Evolutionary conservation across 23 tunicate species (phyloP), one percentile per base, ranked within the genome.

Genomic region (Corella eumyota): DNA sequence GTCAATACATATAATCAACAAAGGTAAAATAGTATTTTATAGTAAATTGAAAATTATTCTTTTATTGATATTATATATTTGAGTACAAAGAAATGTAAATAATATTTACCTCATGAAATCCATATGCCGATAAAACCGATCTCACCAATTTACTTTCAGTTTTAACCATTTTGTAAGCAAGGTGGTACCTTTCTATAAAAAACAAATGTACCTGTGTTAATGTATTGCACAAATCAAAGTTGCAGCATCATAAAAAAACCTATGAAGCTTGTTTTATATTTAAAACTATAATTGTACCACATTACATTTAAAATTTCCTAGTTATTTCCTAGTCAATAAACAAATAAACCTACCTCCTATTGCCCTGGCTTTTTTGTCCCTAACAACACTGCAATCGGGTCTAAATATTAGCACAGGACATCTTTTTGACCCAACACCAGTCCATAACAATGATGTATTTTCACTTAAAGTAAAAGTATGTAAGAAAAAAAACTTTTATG

Each of bases 151-250:
- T 88, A 65, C 96, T 88, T 51, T 88, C 96, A 20, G 96, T 88
- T 45, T 79, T 79, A 61, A 88, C 96, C 96, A 88, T 88, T 61
- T 88, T 88, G 62, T 88, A 88, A n/a, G 96, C 78, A 1, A 88
- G 75, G 54, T 73, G 96, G 72, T 88, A 88, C 68, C 79, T 88
- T 67, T 88, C 96, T 74, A 48, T n/a, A 56, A 1, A 60, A 51
- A 66, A 13, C 13, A n/a, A n/a, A n/a, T n/a, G n/a, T n/a, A n/a
- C n/a, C n/a, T n/a, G n/a, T n/a, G n/a, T n/a, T n/a, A n/a, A n/a
- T n/a, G n/a, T n/a, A n/a, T n/a, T n/a, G n/a, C n/a, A n/a, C n/a
- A n/a, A n/a, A n/a, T n/a, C n/a, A n/a, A n/a, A n/a, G n/a, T n/a
- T n/a, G n/a, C n/a, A n/a, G n/a, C n/a, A n/a, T n/a, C n/a, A n/a